phyloP scores from a whole-genome alignment of 2,888 invertebrate species.

The Anoncus sp. region DNA sequence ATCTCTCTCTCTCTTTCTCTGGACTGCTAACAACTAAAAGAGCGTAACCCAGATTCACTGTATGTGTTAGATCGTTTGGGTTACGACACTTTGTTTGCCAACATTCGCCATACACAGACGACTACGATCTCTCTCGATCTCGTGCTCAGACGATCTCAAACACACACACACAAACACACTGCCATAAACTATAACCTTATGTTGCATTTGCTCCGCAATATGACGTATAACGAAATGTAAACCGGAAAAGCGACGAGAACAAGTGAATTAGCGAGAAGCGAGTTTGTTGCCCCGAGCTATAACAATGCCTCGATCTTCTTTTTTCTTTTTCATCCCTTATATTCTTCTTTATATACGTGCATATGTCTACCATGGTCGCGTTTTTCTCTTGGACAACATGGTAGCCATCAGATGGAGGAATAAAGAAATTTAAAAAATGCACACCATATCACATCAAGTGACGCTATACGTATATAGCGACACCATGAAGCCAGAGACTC shows the following conservation, averaged over 20 bases:
- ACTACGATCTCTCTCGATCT: conserved; percentile 19
- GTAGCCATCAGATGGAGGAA: background rate
- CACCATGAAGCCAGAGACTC: conserved; percentile 37
- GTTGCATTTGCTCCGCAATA: conserved; percentile 50
- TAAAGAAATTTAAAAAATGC: no score
- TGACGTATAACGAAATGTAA: conserved; percentile 72
- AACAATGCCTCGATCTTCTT: conserved; percentile 43
- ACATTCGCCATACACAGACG: background rate
- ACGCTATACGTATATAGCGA: background rate
- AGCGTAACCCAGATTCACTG: conserved; percentile 3
- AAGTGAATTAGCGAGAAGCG: conserved; percentile 76
- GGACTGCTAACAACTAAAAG: background rate
- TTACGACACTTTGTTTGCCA: background rate
- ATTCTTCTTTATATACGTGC: conserved; percentile 9
- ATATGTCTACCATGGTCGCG: no score
- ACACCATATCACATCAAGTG: conserved; percentile 7
- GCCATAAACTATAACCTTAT: conserved; percentile 12
- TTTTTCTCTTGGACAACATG: conserved; percentile 65
- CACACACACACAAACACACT: background rate
- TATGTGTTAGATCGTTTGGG: no score
- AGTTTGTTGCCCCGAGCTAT: conserved; percentile 30
- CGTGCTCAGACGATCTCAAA: conserved; percentile 9
- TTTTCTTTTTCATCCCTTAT: conserved; percentile 58
- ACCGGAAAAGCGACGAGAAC: conserved; percentile 77
- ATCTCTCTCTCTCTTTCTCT: conserved; percentile 7